Percentiles rank a stretch among this genome's conserved stretches.
phyloP scores from a whole-genome alignment of 2,113 vertebrate genomes.

The Poicephalus gulielmi region DNA sequence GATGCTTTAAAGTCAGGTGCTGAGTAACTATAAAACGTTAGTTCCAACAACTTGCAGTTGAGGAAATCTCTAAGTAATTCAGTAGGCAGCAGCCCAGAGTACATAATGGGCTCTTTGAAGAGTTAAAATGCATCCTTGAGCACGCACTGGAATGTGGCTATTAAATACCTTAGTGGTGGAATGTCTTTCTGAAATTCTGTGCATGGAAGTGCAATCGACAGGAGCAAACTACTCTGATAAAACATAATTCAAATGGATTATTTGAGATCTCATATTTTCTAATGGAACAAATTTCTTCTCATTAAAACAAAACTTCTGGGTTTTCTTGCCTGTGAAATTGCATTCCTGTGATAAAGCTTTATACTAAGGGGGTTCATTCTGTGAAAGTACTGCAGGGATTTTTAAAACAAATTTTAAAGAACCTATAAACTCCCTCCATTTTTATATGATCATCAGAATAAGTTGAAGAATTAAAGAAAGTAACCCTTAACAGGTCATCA shows the following conservation, averaged over 20 bases:
- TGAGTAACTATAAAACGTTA: not conserved
- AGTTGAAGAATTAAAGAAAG: not conserved
- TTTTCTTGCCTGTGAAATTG: not conserved
- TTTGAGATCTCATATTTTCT: not conserved
- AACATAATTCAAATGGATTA: not conserved
- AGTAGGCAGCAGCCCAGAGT: not conserved
- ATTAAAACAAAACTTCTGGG: not conserved
- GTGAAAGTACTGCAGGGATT: not conserved
- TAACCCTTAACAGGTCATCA: not conserved
- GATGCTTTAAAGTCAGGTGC: not conserved
- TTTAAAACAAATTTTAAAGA: not conserved
- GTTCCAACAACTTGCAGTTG: not conserved
- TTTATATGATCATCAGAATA: not conserved
- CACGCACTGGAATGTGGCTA: not conserved
- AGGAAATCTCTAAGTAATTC: not conserved
- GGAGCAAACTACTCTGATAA: not conserved
- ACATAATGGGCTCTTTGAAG: not conserved
- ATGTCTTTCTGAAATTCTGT: not conserved
- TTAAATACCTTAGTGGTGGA: not conserved
- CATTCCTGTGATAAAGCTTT: not conserved
- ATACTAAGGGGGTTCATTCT: not conserved
- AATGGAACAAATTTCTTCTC: not conserved
- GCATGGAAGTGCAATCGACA: not conserved
- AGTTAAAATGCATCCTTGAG: not conserved
- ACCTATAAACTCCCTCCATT: not conserved